Evolutionary conservation across 2,888 invertebrate genomes (phyloP), one percentile per base, ranked within the genome.

Genomic region (Caenorhabditis zanzibari): DNA sequence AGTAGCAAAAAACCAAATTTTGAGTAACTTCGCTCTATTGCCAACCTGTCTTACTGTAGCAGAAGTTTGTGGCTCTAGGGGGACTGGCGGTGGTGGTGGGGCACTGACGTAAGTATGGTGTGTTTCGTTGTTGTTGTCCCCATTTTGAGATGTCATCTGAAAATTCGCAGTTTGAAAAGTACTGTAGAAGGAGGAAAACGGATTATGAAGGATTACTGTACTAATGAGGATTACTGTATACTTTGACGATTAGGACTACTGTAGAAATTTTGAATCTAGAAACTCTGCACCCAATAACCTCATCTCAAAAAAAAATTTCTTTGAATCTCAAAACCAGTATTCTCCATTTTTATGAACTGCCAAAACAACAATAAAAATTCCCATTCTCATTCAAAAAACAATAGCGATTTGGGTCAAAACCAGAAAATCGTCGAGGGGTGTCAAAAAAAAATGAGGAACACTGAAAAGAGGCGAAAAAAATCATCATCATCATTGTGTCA

Each of bases 101-200:
- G 68, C 74, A 22, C 69, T 38, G 54, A 77, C 76, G 38, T 68
- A 77, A 5, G 54, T 69, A 32, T 69, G 76, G 61, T 59, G 76
- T n/a, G 38, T 68, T 32, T 64, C 63, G 44, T 32, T 32, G 32
- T 32, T 32, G 32, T 32, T 32, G 32, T 76, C 76, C 35, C 49
- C 76, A 52, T 77, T 54, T 32, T 69, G 68, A 54, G 28, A 32
- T 32, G 32, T 61, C 76, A 77, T 77, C 69, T 77, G 66, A 19
- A 61, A 52, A 24, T 16, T 56, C 19, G 49, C 9, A 26, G 1
- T 12, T 54, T 54, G 54, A 54, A 54, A 1, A 22, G 2, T 19
- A 9, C 1, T 16, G 1, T 44, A 14, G 24, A 49, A 28, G 47
- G 47, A 49, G 16, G 38, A 28, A 16, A n/a, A n/a, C n/a, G n/a